phyloP scores from a whole-genome alignment of 2,888 invertebrate species.

The Antheraea assamensis region DNA sequence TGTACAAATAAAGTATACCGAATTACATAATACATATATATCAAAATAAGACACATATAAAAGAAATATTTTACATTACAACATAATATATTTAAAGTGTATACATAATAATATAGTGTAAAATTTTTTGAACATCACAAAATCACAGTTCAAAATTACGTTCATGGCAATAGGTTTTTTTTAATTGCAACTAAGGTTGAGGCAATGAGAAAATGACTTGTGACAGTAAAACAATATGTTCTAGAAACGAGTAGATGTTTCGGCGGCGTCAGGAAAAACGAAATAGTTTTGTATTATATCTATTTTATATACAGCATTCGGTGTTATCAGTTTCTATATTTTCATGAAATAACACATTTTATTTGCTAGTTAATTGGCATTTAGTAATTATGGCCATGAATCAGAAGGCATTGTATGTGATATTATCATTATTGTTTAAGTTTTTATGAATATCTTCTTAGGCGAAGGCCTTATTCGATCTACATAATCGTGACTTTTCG shows the following conservation, averaged over 20 bases:
- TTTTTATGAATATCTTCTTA: too few relatives aligned
- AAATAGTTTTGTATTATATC: too few relatives aligned
- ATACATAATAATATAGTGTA: slow-evolving; percentile 40
- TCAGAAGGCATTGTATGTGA: too few relatives aligned
- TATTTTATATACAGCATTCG: too few relatives aligned
- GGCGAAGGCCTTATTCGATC: too few relatives aligned
- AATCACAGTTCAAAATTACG: slow-evolving; percentile 79
- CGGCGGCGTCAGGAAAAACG: background rate
- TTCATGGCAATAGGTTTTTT: slow-evolving; percentile 69
- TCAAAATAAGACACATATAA: background rate
- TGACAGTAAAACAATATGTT: background rate
- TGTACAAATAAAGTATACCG: background rate
- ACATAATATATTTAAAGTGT: slow-evolving; percentile 18
- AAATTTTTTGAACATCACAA: slow-evolving; percentile 70
- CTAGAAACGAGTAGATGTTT: background rate
- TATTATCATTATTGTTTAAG: too few relatives aligned
- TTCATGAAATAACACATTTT: too few relatives aligned
- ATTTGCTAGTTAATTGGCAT: too few relatives aligned
- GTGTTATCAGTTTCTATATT: too few relatives aligned
- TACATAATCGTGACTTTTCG: too few relatives aligned
- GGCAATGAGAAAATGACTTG: slow-evolving; percentile 3
- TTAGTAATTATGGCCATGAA: too few relatives aligned
- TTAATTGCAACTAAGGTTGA: slow-evolving; percentile 49
- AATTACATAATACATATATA: background rate
- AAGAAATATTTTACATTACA: background rate